phyloP scores from a whole-genome alignment of 92 coral and sea anemone genomes.

The Umimayanthus chanpuru region DNA sequence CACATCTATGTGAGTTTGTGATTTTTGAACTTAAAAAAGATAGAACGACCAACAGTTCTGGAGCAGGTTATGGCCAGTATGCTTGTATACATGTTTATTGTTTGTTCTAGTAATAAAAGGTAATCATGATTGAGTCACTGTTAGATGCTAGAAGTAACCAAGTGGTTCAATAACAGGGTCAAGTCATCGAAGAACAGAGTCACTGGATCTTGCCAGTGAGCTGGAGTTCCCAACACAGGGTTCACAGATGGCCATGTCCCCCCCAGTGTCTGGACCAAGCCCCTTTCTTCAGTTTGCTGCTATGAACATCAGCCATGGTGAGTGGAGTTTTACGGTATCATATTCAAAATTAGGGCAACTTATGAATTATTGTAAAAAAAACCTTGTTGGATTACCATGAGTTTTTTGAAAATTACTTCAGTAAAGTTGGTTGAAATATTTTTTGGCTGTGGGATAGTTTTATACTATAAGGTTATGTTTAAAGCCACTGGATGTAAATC shows the following conservation, averaged over 20 bases:
- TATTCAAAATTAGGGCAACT: not conserved
- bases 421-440: not conserved
- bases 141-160: not conserved
- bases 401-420: not conserved
- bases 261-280: constrained; percentile 75
- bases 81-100: too few relatives aligned
- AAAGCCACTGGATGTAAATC: too few relatives aligned
- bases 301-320: constrained; percentile 51
- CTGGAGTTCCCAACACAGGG: constrained; percentile 90
- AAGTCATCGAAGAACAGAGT: constrained; percentile 52
- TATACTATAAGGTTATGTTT: too few relatives aligned
- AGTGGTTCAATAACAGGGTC: not conserved
- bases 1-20: too few relatives aligned
- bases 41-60: too few relatives aligned
- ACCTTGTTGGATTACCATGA: not conserved
- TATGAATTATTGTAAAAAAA: not conserved
- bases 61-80: too few relatives aligned
- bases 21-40: too few relatives aligned
- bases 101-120: too few relatives aligned
- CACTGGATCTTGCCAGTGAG: constrained; percentile 83
- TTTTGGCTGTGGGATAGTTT: too few relatives aligned
- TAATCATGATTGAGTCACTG: not conserved
- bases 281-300: constrained; percentile 85
- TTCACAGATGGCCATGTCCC: constrained; percentile 77
- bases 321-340: not conserved